Base-by-base conservation (phyloP, 2,113 vertebrate genomes). In the Uria aalge region DNA sequence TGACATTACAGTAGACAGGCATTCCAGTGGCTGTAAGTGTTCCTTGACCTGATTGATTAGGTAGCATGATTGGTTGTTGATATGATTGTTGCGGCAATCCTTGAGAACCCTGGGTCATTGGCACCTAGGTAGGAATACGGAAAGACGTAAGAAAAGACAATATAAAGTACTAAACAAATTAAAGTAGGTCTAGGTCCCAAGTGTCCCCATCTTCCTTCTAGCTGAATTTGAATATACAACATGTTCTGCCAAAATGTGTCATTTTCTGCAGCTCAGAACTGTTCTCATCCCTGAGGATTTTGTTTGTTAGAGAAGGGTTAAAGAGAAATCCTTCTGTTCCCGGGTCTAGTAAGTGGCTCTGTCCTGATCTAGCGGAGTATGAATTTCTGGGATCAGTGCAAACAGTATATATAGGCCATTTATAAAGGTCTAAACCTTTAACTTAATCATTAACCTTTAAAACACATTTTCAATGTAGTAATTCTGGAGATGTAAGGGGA, bases 1-100 rank as follows among this genome's bases (percentile, higher is more conserved):
- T 98, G 97, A 99, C 92, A 77, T 98, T 99, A 98, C 99, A 99
- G 98, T 99, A 99, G 53, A 99, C 98, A 79, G 98, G 98, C 97
- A 98, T 98, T 95, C 98, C 98, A 92, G 98, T 97, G 96, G 98
- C 96, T 94, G 98, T 97, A 90, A 98, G 98, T 75, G 98, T 98
- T 91, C 98, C 98, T 98, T 99, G 99, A 93, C 98, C 98, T 86
- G 98, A 98, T 78, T 99, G 98, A 94, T 97, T 98, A 88, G 98
- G 97, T 96, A 99, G 97, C 96, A 99, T 97, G 97, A 99, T 98
- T 96, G 98, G 98, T 93, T 99, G 99, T 95, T 99, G 99, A 97
- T 99, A 99, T 8, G 99, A 98, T 98, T 99, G 98, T 87, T 98
- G 98, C 4, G 98, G 97, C 97, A 98, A 95, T 95, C 98, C 98